Percentiles rank a stretch among this genome's conserved stretches.
These are phyloP conservation scores for Ailurus styani DNA, from an alignment of 2,113 vertebrate species.

Conservation along the genomic window DNA sequence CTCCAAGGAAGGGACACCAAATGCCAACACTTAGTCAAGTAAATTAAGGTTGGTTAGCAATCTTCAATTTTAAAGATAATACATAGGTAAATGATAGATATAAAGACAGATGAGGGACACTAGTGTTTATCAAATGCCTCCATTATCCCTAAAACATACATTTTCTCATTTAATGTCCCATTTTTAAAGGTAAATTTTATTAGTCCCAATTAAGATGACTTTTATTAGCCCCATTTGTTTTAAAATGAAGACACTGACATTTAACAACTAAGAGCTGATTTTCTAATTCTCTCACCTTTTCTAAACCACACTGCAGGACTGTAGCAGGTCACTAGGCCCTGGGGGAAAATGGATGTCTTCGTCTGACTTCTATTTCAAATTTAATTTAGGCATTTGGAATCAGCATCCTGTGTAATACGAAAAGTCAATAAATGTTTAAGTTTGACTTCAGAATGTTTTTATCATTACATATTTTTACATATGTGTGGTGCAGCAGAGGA, in stretches of 20 bases:
- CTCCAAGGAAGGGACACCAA: background rate
- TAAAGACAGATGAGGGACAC: background rate
- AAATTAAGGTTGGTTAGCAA: background rate
- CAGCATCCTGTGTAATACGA: background rate
- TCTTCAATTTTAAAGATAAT: background rate
- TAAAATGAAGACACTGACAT: background rate
- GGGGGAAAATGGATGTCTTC: background rate
- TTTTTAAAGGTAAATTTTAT: background rate
- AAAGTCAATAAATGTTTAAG: background rate
- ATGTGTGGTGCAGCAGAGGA: background rate
- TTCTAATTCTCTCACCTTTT: background rate
- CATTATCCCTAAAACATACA: background rate
- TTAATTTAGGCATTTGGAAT: background rate
- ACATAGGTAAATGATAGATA: background rate
- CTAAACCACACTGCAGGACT: background rate
- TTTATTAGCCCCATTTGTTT: background rate
- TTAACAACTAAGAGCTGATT: background rate
- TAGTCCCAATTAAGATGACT: background rate
- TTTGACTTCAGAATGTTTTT: slow-evolving; percentile 22
- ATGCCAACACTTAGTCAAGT: background rate
- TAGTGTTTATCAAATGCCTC: background rate
- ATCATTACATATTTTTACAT: background rate
- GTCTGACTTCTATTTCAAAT: background rate
- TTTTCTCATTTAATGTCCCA: background rate
- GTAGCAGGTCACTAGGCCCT: background rate